Evolutionary conservation across 1,140 invertebrate genomes (phyloP), one percentile per base, ranked within the genome.

Genomic region (Teleopsis dalmanni): DNA sequence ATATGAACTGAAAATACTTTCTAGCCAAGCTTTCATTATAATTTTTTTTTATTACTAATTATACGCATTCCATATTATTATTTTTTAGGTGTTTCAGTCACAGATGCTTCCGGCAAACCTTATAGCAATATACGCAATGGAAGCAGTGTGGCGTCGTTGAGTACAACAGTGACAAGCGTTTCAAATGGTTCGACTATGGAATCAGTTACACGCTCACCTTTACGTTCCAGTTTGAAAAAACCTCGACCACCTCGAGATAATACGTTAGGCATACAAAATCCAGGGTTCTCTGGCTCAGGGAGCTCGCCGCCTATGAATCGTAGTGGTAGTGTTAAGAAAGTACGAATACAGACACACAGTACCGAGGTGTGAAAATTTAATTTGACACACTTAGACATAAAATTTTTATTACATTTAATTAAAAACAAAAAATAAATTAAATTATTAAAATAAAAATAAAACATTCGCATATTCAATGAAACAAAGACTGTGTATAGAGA

Each of bases 271-370:
- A 89, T 89, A 27, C 86, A 87, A 51, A 90, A 91, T 73, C 87
- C 87, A 0, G 78, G 77, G 4, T 78, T 77, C 47, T 73, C 70
- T 9, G 87, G 87, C 56, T 86, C 84, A 2, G 80, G 83, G 2
- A 81, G 84, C 48, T 89, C 87, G 10, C 88, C 86, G 2, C 85
- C 86, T 0, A 72, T 89, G 11, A 81, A 83, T 19, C 76, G 88
- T 33, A 89, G 89, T 56, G 87, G 86, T 1, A 88, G 85, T 55
- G 83, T 87, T 50, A 90, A 90, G 61, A 89, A 90, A 75, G 88
- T 91, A 11, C 78, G 88, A 19, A 90, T 91, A 71, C 87, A 91
- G 65, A 89, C 87, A 13, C 85, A 88, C 57, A 88, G 87, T 53
- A 91, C 88, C 3, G 87, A 89, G 63, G 88, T 90, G 31, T 88